Conservation (phyloP, 1,140 invertebrate species). For the Drosophila dunni region DNA sequence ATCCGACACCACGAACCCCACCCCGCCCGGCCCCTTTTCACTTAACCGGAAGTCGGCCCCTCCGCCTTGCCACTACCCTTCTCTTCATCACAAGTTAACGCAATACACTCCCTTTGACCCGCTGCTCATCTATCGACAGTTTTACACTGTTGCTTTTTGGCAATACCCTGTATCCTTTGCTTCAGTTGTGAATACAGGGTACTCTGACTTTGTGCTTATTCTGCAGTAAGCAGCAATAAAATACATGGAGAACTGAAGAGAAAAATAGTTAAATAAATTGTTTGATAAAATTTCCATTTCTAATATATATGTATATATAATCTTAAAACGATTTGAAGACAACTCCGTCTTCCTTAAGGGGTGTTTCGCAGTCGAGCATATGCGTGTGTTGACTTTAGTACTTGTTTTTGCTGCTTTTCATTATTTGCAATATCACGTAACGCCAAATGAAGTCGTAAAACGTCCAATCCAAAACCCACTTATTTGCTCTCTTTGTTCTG, state of each 20-base stretch:
- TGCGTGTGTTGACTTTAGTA: too few relatives aligned
- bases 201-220: neutral
- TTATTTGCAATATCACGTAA: constrained; percentile 81
- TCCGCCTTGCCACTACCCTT: neutral
- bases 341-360: neutral
- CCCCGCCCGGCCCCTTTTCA: neutral
- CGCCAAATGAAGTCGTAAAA: constrained; percentile 78
- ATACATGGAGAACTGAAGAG: too few relatives aligned
- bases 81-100: constrained; percentile 36
- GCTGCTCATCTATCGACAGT: constrained; percentile 2
- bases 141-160: constrained; percentile 70
- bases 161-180: neutral
- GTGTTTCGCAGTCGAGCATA: neutral
- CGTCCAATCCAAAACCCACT: constrained; percentile 33
- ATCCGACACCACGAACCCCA: constrained; percentile 9
- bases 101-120: constrained; percentile 34
- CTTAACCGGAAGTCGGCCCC: constrained; percentile 30
- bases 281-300: too few relatives aligned
- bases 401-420: constrained; percentile 55
- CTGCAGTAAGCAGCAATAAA: too few relatives aligned
- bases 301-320: too few relatives aligned
- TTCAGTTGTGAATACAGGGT: neutral
- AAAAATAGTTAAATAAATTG: too few relatives aligned
- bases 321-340: too few relatives aligned
- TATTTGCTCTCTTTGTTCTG: constrained; percentile 12